These are phyloP conservation scores for Peromyscus leucopus DNA, from an alignment of 2,113 vertebrate species.

Conservation along the genomic window DNA sequence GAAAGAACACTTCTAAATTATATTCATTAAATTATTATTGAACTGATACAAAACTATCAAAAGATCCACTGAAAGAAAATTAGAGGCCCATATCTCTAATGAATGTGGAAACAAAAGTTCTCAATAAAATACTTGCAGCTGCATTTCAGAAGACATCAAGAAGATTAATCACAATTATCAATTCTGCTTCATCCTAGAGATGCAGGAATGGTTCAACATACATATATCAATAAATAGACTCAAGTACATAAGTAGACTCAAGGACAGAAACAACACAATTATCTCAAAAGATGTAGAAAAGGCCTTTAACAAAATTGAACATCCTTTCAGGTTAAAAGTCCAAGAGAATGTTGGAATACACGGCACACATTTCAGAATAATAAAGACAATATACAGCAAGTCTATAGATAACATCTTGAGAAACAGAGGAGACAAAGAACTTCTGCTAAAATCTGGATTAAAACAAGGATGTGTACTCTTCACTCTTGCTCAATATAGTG, in stretches of 20 bases:
- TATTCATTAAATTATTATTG: too few relatives aligned
- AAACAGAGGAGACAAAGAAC: not conserved
- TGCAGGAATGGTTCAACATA: not conserved
- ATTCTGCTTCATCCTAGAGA: not conserved
- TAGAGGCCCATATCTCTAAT: not conserved
- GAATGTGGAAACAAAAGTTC: not conserved
- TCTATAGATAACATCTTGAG: not conserved
- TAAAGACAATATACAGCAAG: not conserved
- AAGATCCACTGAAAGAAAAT: too few relatives aligned
- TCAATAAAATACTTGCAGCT: not conserved
- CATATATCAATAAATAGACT: not conserved
- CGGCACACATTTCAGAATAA: not conserved
- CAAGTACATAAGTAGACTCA: not conserved
- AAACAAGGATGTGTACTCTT: not conserved
- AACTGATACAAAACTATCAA: too few relatives aligned
- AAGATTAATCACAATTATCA: not conserved
- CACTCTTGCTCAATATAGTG: not conserved
- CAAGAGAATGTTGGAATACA: not conserved
- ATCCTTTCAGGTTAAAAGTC: not conserved
- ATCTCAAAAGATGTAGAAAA: not conserved
- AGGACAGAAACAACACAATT: not conserved
- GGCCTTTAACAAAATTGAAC: not conserved
- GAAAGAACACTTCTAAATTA: not conserved
- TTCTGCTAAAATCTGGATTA: not conserved
- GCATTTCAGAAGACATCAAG: not conserved